Evolutionary conservation across 2,113 vertebrate species (phyloP).

Genomic region (Otis tarda): DNA sequence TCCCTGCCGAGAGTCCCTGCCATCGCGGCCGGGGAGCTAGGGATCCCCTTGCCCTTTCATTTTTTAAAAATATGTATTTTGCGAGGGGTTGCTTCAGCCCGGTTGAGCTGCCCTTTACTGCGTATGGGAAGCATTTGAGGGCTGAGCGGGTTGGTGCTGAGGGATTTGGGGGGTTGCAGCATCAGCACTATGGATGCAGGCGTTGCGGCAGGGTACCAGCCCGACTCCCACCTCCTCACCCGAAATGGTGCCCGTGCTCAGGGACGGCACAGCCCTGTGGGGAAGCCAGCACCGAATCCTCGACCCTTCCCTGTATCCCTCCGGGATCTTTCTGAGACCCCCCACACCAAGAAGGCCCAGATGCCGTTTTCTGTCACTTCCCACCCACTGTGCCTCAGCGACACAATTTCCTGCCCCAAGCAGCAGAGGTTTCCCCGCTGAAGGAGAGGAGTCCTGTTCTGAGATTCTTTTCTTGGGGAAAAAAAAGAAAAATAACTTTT

Average conservation of each 20-base stretch:
- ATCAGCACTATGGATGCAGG: neutral
- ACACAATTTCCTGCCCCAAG: neutral
- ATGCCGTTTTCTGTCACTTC: neutral
- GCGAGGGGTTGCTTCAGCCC: neutral
- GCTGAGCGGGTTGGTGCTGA: neutral
- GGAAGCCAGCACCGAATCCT: neutral
- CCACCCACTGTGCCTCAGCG: neutral
- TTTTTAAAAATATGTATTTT: no score
- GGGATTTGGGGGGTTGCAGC: neutral
- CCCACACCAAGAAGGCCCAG: no score
- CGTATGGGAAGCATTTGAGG: neutral
- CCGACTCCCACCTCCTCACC: neutral
- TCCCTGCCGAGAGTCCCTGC: no score
- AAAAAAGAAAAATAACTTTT: neutral
- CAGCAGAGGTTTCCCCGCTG: neutral
- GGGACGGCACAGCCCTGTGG: fast-evolving
- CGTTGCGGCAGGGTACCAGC: no score
- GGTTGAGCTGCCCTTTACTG: neutral
- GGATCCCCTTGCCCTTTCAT: fast-evolving
- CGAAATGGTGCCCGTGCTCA: neutral
- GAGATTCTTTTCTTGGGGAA: neutral
- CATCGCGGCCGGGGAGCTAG: fast-evolving
- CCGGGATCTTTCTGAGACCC: neutral
- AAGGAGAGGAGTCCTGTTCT: neutral
- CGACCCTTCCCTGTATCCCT: neutral